phyloP scores from a whole-genome alignment of 2,113 vertebrate species.

The Spheniscus mendiculus region DNA sequence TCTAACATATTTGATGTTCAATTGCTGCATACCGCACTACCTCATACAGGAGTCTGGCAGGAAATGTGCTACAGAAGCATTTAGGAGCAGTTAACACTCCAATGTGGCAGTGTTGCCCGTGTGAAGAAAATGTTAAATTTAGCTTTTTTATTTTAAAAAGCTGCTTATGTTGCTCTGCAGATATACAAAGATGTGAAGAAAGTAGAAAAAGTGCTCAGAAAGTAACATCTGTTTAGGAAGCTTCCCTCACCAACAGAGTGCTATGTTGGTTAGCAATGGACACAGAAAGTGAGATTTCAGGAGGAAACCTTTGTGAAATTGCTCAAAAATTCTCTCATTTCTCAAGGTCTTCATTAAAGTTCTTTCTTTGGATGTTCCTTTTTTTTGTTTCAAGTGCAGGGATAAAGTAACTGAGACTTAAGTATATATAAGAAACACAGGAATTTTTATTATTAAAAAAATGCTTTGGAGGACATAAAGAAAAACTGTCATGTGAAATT shows the following conservation, averaged over 20 bases:
- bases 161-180: constrained; percentile 26
- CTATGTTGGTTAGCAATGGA: background rate
- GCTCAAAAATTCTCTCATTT: background rate
- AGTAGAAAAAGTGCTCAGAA: background rate
- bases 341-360: background rate
- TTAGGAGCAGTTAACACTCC: constrained; percentile 11
- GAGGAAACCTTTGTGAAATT: background rate
- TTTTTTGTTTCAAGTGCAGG: background rate
- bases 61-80: constrained; percentile 46
- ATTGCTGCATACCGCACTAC: background rate
- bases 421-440: background rate
- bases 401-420: background rate
- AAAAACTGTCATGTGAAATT: background rate
- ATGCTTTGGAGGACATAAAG: background rate
- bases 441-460: background rate
- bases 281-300: background rate
- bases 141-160: constrained; percentile 44
- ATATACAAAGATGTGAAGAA: constrained; percentile 22
- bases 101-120: constrained; percentile 41
- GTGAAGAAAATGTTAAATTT: constrained; percentile 46
- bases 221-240: constrained; percentile 20
- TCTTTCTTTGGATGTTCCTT: background rate
- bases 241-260: background rate
- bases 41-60: constrained; percentile 40
- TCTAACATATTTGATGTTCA: constrained; percentile 18